phyloP scores from a whole-genome alignment of 2,113 vertebrate species.

The Vulpes vulpes region DNA sequence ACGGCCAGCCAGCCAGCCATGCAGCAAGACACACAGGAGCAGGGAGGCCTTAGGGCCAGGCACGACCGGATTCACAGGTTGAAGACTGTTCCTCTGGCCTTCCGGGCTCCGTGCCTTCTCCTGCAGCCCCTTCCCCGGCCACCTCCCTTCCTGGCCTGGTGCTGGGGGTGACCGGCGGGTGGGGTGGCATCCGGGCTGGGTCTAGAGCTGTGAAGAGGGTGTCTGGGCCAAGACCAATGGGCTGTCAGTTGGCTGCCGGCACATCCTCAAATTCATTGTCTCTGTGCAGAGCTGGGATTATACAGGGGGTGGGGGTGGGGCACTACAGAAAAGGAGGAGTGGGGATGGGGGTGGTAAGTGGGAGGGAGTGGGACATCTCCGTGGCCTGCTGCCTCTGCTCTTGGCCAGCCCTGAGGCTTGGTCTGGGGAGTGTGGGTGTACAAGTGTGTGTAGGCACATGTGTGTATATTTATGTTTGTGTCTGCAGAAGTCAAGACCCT shows the following conservation, averaged over 20 bases:
- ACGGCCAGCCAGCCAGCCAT: neutral
- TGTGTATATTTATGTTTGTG: neutral
- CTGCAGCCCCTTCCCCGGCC: conserved; percentile 89
- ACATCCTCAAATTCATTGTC: conserved; percentile 90
- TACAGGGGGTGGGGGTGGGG: neutral
- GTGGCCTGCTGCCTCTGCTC: neutral
- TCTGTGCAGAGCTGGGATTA: conserved; percentile 10
- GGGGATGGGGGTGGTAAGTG: neutral
- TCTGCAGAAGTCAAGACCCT: neutral
- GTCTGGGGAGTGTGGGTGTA: neutral
- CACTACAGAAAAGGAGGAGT: neutral
- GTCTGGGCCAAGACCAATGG: conserved; percentile 89
- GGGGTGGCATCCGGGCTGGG: conserved; percentile 90
- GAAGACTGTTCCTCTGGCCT: conserved; percentile 78
- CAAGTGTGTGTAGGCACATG: neutral
- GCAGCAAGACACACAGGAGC: neutral
- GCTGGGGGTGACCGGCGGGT: conserved; percentile 87
- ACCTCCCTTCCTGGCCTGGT: conserved; percentile 93
- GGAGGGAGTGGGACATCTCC: neutral
- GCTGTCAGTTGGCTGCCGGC: conserved; percentile 77
- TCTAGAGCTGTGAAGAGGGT: conserved; percentile 89
- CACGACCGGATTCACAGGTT: conserved; percentile 77
- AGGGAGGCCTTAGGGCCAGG: conserved; percentile 36
- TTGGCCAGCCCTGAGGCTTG: neutral
- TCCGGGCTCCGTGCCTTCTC: conserved; percentile 84